Evolutionary conservation across 2,113 vertebrate genomes (phyloP).

Genomic region (Hyla sarda): DNA sequence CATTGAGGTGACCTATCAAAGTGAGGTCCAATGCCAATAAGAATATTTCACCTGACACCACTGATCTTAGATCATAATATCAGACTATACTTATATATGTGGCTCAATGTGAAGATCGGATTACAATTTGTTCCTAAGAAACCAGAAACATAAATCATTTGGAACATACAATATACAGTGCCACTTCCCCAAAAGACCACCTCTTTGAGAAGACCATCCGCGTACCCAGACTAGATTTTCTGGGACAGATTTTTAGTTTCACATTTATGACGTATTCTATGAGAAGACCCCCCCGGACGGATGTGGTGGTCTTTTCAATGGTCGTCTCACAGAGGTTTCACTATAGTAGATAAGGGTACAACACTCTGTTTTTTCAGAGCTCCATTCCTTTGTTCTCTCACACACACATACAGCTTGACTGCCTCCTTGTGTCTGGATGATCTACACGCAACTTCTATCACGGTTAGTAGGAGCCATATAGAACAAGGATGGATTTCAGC

Average conservation of each 20-base stretch:
- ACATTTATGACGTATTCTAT: no score
- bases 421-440: neutral
- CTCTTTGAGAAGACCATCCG: no score
- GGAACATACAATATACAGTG: neutral
- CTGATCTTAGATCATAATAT: neutral
- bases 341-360: neutral
- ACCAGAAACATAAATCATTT: neutral
- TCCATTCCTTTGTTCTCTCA: neutral
- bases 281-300: no score
- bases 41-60: neutral
- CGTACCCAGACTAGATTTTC: no score
- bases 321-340: no score
- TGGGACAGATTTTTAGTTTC: no score
- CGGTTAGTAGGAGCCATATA: no score
- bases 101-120: neutral
- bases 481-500: no score
- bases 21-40: neutral
- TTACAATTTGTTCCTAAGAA: neutral
- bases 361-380: neutral
- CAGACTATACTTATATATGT: neutral
- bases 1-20: neutral
- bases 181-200: no score
- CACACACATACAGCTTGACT: neutral
- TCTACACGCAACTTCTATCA: neutral
- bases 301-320: no score